phyloP scores from a whole-genome alignment of 2,888 invertebrate species.

The Ophraella communa region DNA sequence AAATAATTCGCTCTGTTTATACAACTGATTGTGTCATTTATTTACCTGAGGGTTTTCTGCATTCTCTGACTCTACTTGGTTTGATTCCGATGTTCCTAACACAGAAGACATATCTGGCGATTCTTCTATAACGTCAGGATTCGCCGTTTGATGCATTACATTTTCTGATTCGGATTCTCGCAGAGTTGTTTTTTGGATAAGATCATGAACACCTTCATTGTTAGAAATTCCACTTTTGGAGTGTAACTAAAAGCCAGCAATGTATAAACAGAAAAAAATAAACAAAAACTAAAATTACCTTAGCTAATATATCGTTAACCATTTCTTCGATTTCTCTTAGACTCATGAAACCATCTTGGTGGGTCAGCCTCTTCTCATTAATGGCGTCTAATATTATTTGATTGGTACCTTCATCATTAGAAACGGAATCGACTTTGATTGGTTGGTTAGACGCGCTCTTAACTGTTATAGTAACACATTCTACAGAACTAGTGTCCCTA shows the following conservation, averaged over 20 bases:
- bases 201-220: background rate
- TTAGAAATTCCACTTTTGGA: background rate
- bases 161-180: constrained; percentile 8
- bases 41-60: constrained; percentile 9
- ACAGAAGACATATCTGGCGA: constrained; percentile 7
- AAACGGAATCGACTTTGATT: background rate
- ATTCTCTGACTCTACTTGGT: background rate
- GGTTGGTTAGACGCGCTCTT: constrained; percentile 18
- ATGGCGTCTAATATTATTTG: background rate
- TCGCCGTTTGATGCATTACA: constrained; percentile 20
- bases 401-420: background rate
- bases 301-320: background rate
- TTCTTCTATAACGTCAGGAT: constrained; percentile 32
- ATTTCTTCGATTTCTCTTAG: background rate
- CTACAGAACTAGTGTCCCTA: constrained; percentile 31
- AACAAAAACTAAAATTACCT: background rate
- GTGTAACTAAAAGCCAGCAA: constrained; percentile 4
- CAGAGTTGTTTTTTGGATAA: background rate
- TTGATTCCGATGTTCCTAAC: background rate
- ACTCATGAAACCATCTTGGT: background rate
- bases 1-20: background rate
- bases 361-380: background rate
- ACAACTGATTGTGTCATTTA: no score
- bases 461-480: constrained; percentile 32
- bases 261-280: background rate